Conservation (phyloP, 2,797 vertebrate species). For the Phoxinus dragarum region DNA sequence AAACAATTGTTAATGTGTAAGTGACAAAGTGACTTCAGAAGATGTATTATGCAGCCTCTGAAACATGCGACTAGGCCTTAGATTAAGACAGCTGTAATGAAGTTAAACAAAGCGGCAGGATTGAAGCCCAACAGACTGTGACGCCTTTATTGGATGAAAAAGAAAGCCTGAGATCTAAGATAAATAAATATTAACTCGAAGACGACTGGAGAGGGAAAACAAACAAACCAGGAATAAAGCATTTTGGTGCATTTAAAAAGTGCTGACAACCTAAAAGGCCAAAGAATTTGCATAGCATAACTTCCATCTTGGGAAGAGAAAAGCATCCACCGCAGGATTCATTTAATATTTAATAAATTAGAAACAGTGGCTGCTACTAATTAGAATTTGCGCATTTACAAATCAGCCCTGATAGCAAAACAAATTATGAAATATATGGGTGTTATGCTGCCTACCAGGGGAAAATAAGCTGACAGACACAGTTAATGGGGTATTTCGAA, state of each 20-base stretch:
- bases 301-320: conserved; percentile 94
- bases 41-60: conserved; percentile 77
- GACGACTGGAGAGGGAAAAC: conserved; percentile 73
- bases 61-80: conserved; percentile 78
- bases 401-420: conserved; percentile 99
- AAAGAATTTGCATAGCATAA: conserved; percentile 92
- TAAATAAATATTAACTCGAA: conserved; percentile 92
- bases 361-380: conserved; percentile 96
- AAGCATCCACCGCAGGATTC: conserved; percentile 91
- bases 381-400: conserved; percentile 99
- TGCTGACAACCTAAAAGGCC: conserved; percentile 88
- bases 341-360: conserved; percentile 99
- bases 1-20: conserved; percentile 52
- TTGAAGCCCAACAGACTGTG: conserved; percentile 82
- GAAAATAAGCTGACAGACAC: conserved; percentile 98
- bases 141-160: conserved; percentile 82
- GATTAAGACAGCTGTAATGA: conserved; percentile 89
- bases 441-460: conserved; percentile 86
- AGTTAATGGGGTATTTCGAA: conserved; percentile 99
- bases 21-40: conserved; percentile 79
- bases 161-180: conserved; percentile 79
- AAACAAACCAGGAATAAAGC: conserved; percentile 65
- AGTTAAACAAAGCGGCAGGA: conserved; percentile 84
- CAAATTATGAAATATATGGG: conserved; percentile 99
- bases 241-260: conserved; percentile 84